These are phyloP conservation scores for Urophycis tenuis DNA, from an alignment of 2,797 vertebrate species.

Conservation along the genomic window DNA sequence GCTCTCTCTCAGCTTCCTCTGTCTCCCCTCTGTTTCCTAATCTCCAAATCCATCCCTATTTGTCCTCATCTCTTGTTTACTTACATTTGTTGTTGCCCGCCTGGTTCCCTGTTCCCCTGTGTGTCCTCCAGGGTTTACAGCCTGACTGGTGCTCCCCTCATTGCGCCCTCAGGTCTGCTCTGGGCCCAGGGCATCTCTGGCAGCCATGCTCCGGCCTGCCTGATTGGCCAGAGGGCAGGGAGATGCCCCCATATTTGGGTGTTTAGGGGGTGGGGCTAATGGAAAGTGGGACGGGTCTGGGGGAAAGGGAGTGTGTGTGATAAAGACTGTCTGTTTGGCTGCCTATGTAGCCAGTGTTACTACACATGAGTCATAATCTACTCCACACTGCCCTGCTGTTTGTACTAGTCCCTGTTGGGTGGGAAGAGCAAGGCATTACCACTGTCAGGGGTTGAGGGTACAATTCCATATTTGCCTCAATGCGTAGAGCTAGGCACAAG, in stretches of 20 bases:
- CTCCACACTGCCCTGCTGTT: background rate
- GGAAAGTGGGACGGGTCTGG: slow-evolving; percentile 32
- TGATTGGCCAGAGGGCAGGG: slow-evolving; percentile 58
- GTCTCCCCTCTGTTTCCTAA: background rate
- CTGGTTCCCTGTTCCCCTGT: slow-evolving; percentile 21
- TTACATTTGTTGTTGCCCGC: slow-evolving; percentile 10
- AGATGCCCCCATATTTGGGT: slow-evolving; percentile 67
- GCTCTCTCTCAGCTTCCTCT: background rate
- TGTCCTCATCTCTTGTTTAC: slow-evolving; percentile 26
- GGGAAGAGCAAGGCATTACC: background rate
- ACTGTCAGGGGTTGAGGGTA: background rate
- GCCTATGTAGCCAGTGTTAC: slow-evolving; percentile 7
- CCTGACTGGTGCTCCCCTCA: slow-evolving; percentile 60
- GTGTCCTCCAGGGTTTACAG: slow-evolving; percentile 45
- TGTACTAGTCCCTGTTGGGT: background rate
- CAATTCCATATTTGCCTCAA: background rate
- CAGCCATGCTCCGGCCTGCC: slow-evolving; percentile 32
- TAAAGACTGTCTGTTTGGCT: slow-evolving; percentile 21
- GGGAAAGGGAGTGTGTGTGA: slow-evolving; percentile 43
- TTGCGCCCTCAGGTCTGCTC: slow-evolving; percentile 52
- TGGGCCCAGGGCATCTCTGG: slow-evolving; percentile 51
- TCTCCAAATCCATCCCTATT: slow-evolving; percentile 19
- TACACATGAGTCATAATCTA: background rate
- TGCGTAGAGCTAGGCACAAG: background rate
- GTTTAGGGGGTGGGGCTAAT: slow-evolving; percentile 38